Base-by-base conservation (phyloP, 2,888 invertebrate species). In the Lycaena phlaeas region DNA sequence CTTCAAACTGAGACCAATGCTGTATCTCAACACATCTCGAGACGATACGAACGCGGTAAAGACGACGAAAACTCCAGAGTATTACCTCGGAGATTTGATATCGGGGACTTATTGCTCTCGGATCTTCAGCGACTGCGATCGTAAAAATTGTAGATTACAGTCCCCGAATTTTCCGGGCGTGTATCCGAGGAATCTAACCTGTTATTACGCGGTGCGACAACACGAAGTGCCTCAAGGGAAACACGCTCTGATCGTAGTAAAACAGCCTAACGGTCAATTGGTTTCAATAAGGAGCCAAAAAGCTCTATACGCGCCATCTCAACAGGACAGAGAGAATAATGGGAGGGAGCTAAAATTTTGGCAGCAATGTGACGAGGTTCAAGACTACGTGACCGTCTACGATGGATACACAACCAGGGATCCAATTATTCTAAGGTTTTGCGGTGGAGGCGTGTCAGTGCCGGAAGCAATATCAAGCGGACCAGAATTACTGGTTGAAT, bases 131-230 rank as follows among this genome's bases (percentile, higher is more conserved):
- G 94, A 95, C 81, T 96, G 96, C 79, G 94, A 95, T 86, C 91
- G 90, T 78, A 93, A 93, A 84, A 89, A 90, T 58, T 96, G 96
- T 82, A 90, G 94, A 62, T 87, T 96, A 61, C 96, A 96, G 76
- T 95, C 95, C 36, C 95, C 96, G 36, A 95, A 95, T 86, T 96
- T 93, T 78, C 96, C 96, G 17, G 96, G 95, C 54, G 90, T 96
- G 54, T 97, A 97, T 78, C 96, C 96, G 2, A 88, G 96, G 53
- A 96, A 96, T 76, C 89, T 97, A 60, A 95, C 96, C 47, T 97
- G 97, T 71, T 95, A 96, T 81, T 97, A 94, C 71, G 94, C 96
- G 30, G 93, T 96, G 43, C 85, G 93, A 51, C 92, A 93, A 79
- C 92, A 94, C 72, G 92, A 92, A 68, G 91, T 93, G 57, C 94